Evolutionary conservation across 37 sponge, comb jelly and placozoan species (phyloP).

Genomic region (Ephydatia muelleri): DNA sequence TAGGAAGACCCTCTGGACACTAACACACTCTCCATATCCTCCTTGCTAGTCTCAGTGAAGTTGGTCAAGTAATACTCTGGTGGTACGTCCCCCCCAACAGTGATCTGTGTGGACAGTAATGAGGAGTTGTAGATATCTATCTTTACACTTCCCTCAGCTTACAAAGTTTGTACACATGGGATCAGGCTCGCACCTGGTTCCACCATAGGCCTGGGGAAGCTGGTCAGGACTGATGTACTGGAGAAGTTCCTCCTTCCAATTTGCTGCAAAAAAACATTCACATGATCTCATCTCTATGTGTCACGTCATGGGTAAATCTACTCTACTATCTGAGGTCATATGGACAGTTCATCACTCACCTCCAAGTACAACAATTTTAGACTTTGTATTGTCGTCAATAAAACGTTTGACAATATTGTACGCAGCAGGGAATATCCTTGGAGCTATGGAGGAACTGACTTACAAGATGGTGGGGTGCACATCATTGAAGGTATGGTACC

Average conservation of each 20-base stretch:
- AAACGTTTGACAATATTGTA: constrained; percentile 67
- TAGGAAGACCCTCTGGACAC: constrained; percentile 51
- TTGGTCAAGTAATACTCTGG: constrained; percentile 56
- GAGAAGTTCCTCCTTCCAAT: constrained; percentile 64
- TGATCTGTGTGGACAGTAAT: constrained; percentile 1
- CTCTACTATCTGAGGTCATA: no score
- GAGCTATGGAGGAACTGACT: constrained; percentile 14
- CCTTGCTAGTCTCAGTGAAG: constrained; percentile 36
- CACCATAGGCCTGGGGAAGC: constrained; percentile 66
- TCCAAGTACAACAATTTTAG: constrained; percentile 62
- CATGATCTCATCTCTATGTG: neutral
- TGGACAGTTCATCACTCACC: constrained; percentile 11
- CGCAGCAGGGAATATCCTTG: constrained; percentile 58
- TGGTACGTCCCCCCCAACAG: constrained; percentile 56
- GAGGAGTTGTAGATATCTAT: neutral
- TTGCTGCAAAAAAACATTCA: constrained; percentile 13
- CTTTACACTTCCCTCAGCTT: neutral
- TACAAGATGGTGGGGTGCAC: neutral
- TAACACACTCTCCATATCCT: constrained; percentile 56
- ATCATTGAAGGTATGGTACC: constrained; percentile 2
- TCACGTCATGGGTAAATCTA: neutral
- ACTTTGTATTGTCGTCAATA: constrained; percentile 45
- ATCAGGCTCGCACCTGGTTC: constrained; percentile 74
- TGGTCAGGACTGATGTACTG: constrained; percentile 74
- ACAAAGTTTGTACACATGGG: constrained; percentile 55